Conservation (phyloP, 2,113 vertebrate genomes). For the Chauna torquata region DNA sequence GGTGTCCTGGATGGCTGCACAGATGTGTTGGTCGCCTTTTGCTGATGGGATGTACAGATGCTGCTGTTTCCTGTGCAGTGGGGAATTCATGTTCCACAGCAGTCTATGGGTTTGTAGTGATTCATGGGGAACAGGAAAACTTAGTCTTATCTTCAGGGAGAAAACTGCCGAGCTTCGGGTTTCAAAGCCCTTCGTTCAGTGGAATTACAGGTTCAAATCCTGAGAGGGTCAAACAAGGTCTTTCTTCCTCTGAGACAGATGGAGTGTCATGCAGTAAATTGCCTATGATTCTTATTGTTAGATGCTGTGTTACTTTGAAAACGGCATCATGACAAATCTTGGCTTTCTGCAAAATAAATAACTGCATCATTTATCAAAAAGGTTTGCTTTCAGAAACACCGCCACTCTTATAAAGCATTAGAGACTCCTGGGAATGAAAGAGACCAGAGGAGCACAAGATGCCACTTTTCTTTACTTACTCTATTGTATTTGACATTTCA, state of each 20-base stretch:
- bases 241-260: slow-evolving; percentile 36
- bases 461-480: not conserved
- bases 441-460: not conserved
- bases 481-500: slow-evolving; percentile 26
- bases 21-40: not conserved
- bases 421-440: not conserved
- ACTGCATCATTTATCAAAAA: slow-evolving; percentile 35
- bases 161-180: slow-evolving; percentile 32
- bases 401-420: not conserved
- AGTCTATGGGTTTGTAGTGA: not conserved
- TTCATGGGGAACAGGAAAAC: slow-evolving; percentile 15
- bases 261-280: slow-evolving; percentile 30
- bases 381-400: not conserved
- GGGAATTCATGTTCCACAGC: not conserved
- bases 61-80: not conserved
- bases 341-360: slow-evolving; percentile 52
- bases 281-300: slow-evolving; percentile 27
- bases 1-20: not conserved
- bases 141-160: slow-evolving; percentile 22
- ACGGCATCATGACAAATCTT: not conserved
- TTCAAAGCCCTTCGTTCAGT: slow-evolving; percentile 40
- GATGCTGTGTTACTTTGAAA: slow-evolving; percentile 44
- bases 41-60: not conserved
- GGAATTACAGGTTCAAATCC: slow-evolving; percentile 34
- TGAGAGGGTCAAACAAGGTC: slow-evolving; percentile 46